phyloP scores from a whole-genome alignment of 2,797 vertebrate genomes.

The Pempheris klunzingeri region DNA sequence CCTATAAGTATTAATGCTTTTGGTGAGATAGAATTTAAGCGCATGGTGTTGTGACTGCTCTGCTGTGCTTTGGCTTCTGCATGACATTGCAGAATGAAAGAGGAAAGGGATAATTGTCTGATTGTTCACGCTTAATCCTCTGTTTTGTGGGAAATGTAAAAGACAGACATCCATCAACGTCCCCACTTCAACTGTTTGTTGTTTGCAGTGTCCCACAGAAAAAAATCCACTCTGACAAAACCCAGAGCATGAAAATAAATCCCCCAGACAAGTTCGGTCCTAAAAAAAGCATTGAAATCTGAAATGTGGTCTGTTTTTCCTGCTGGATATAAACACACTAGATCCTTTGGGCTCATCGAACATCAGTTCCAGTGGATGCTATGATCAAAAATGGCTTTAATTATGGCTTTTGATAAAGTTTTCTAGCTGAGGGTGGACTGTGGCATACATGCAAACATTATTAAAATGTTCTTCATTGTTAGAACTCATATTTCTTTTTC shows the following conservation, averaged over 20 bases:
- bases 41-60: not conserved
- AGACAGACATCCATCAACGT: conserved; percentile 1
- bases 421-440: not conserved
- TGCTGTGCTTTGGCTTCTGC: not conserved
- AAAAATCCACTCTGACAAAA: conserved; percentile 27
- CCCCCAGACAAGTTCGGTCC: not conserved
- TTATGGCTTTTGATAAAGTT: not conserved
- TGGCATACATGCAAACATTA: not conserved
- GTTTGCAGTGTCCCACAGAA: conserved; percentile 25
- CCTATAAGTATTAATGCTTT: not conserved
- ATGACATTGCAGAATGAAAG: not conserved
- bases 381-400: not conserved
- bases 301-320: not conserved
- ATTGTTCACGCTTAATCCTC: conserved; percentile 43
- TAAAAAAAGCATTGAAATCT: conserved; percentile 19
- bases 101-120: not conserved
- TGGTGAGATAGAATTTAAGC: not conserved
- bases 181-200: not conserved
- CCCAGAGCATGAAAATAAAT: conserved; percentile 3
- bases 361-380: conserved; percentile 2
- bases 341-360: not conserved
- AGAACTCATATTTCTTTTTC: conserved; percentile 1
- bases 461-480: not conserved
- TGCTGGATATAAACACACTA: too few species aligned
- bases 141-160: conserved; percentile 38